A percentile compares a stretch with the other conserved stretches of the same genome.
Conservation (phyloP, 2,797 vertebrate species). For the Labeo calbasu region DNA sequence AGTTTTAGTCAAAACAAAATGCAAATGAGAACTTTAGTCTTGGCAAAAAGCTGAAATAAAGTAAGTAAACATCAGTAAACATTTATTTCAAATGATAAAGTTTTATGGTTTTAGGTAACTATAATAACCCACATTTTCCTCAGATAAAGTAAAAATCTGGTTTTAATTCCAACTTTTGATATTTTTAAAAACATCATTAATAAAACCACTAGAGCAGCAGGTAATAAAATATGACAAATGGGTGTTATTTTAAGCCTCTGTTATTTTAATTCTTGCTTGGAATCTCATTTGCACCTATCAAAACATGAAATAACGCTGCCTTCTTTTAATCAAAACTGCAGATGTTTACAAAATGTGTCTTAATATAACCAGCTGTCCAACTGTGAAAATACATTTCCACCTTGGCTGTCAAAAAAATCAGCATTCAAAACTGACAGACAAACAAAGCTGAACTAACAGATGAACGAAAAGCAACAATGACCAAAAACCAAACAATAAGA, state of each 20-base stretch:
- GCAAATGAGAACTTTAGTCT: not conserved
- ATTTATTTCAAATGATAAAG: not conserved
- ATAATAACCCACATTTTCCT: not conserved
- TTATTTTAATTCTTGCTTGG: not conserved
- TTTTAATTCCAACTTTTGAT: not conserved
- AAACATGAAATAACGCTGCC: not conserved
- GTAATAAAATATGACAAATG: not conserved
- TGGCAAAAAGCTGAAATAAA: not conserved
- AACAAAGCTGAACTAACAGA: constrained; percentile 10
- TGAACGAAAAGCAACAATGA: not conserved
- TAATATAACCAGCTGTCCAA: constrained; percentile 20
- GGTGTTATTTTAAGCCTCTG: not conserved
- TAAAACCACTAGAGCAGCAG: not conserved
- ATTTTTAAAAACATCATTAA: not conserved
- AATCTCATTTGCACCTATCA: constrained; percentile 27
- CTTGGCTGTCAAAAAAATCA: constrained; percentile 1
- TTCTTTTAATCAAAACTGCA: not conserved
- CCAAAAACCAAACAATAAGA: constrained; percentile 34
- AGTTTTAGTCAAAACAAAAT: not conserved
- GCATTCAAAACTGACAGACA: constrained; percentile 18
- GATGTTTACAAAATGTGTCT: not conserved
- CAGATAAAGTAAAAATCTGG: not conserved
- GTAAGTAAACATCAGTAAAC: too few relatives aligned
- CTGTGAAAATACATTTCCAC: constrained; percentile 20
- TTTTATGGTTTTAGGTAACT: not conserved